phyloP scores from a whole-genome alignment of 2,888 invertebrate species.

The Pimpla rufipes region DNA sequence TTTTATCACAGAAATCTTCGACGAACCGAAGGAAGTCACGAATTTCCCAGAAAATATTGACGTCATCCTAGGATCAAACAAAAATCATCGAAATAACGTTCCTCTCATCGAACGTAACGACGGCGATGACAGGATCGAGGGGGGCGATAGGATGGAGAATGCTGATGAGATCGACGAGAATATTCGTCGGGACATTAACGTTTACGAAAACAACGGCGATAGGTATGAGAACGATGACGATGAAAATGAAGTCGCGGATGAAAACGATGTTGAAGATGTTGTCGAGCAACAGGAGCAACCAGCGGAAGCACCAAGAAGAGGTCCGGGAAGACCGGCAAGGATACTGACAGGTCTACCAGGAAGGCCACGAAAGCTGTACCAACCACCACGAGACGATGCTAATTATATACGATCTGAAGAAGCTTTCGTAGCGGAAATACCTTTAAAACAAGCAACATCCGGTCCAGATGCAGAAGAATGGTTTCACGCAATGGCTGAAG shows the following conservation, averaged over 20 bases:
- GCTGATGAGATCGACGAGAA: too few relatives aligned
- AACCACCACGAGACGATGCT: not conserved
- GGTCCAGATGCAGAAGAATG: not conserved
- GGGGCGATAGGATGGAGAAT: too few relatives aligned
- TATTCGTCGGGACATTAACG: too few relatives aligned
- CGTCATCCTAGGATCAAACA: too few relatives aligned
- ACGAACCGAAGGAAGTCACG: too few relatives aligned
- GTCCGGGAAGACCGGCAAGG: not conserved
- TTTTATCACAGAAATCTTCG: not conserved
- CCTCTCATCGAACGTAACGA: too few relatives aligned
- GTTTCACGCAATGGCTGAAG: not conserved
- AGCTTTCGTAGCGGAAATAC: constrained; percentile 7
- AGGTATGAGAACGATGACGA: not conserved
- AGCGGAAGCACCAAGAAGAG: not conserved
- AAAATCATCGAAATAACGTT: too few relatives aligned
- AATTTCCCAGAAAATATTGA: too few relatives aligned
- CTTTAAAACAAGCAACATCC: not conserved
- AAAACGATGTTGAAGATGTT: not conserved
- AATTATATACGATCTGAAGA: not conserved
- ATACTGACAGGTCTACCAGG: not conserved
- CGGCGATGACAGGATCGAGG: too few relatives aligned
- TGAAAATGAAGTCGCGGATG: not conserved
- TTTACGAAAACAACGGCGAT: too few relatives aligned
- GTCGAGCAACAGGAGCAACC: not conserved
- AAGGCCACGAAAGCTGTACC: not conserved